Base-by-base conservation (phyloP, 1,140 invertebrate genomes). In the Trichogramma pretiosum region DNA sequence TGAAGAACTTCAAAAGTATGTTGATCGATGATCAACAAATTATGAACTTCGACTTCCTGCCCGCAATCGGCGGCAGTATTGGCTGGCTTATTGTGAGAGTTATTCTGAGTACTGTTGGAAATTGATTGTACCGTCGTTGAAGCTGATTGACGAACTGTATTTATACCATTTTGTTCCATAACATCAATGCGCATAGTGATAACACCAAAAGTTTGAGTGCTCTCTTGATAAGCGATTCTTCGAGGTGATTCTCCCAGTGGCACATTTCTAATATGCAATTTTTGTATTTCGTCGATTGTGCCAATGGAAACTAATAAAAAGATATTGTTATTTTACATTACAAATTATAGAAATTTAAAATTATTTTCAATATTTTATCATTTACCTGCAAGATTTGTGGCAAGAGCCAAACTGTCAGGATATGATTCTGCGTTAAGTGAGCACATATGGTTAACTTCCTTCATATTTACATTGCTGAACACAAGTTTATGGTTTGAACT, bases 211-310 rank as follows among this genome's bases (percentile, higher is more conserved):
- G 93, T 94, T 70, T 90, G 86, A 21, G 93, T 89, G 3, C 81
- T 77, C 64, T 98, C 93, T 67, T 99, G 96, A 68, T 97, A 95
- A 2, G 92, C 85, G 56, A 98, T 97, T 43, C 93, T 73, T 52
- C 91, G 76, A 0, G 94, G 93, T 2, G 93, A 91, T 75, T 99
- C 96, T 8, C 89, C 87, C 1, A 99, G 69, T 0, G 89, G 89
- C 21, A 99, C 89, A 1, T 93, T 97, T 28, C 93, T 73, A 54
- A 98, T 98, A 65, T 98, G 95, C 21, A 98, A 68, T 64, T 98
- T 98, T 70, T 98, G 94, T 55, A 98, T 98, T 73, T 98, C 94
- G 74, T 98, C 95, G 56, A 99, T 98, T 0, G 93, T 98, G 26
- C 97, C 96, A 62, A 99, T 91, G 1, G 94, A 93, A 0, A 99